A percentile compares a stretch with the other conserved stretches of the same genome.
These are phyloP conservation scores for Coendou prehensilis DNA, from an alignment of 2,797 vertebrate species.

Conservation along the genomic window DNA sequence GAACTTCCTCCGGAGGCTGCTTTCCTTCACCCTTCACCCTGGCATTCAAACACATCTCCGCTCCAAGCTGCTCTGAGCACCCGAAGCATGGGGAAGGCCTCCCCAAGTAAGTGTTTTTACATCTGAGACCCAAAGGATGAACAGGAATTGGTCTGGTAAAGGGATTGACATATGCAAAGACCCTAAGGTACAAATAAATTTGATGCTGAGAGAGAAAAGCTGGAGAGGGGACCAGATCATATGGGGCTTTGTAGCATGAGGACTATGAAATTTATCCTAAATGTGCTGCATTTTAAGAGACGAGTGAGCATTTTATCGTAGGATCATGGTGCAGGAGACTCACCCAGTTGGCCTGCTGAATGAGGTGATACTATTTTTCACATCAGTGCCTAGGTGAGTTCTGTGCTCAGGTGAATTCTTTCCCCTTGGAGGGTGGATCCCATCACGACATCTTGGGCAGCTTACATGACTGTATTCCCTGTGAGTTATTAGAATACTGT, in stretches of 20 bases:
- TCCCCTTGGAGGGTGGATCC: neutral
- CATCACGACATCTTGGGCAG: neutral
- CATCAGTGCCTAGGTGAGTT: no score
- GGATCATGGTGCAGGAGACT: neutral
- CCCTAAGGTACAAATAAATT: neutral
- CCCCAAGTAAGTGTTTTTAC: neutral
- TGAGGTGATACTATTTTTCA: neutral
- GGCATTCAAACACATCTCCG: rapidly evolving
- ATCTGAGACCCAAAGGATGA: neutral
- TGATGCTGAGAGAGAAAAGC: neutral
- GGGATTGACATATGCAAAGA: neutral
- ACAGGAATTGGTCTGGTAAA: neutral
- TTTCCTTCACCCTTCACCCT: neutral
- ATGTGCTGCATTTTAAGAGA: neutral
- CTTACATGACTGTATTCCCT: neutral
- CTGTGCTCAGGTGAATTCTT: neutral
- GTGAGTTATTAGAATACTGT: neutral
- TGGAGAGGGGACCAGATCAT: neutral
- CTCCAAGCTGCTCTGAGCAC: neutral
- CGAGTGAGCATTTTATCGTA: neutral
- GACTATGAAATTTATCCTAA: neutral
- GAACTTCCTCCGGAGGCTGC: neutral
- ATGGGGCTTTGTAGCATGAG: neutral
- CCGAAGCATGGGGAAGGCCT: neutral
- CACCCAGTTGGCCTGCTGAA: neutral